Conservation (phyloP, 2,797 vertebrate genomes). For the Eleutherodactylus coqui region DNA sequence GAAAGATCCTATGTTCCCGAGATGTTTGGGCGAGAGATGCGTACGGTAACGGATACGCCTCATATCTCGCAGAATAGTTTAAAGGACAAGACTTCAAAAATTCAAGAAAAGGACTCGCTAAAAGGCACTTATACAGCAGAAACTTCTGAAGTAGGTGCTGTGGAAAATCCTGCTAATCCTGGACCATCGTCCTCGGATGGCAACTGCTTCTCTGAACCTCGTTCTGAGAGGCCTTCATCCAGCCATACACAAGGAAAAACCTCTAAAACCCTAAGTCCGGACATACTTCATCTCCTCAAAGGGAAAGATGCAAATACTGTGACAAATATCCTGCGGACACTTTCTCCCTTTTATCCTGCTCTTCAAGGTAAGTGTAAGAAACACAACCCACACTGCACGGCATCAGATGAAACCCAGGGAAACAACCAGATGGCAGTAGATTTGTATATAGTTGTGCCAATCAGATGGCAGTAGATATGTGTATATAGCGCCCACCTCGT, state of each 20-base stretch:
- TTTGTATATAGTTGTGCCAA: no score
- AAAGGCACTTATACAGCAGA: background rate
- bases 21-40: background rate
- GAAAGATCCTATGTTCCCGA: background rate
- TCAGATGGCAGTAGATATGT: background rate
- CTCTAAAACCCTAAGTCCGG: slow-evolving; percentile 49
- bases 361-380: slow-evolving; percentile 52
- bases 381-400: background rate
- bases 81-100: background rate
- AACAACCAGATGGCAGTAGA: no score
- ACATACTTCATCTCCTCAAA: slow-evolving; percentile 51
- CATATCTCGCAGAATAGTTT: background rate
- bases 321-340: slow-evolving; percentile 28
- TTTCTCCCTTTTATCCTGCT: slow-evolving; percentile 54
- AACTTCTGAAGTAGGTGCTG: background rate
- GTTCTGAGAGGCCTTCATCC: background rate
- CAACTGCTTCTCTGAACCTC: background rate
- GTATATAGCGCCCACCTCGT: no score
- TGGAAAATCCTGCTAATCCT: background rate
- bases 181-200: background rate
- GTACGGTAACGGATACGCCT: background rate
- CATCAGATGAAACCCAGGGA: background rate
- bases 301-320: slow-evolving; percentile 56
- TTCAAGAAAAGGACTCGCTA: background rate
- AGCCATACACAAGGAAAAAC: slow-evolving; percentile 18